Base-by-base conservation (phyloP, 1,140 invertebrate species). In the Philotrypesis tridentata region DNA sequence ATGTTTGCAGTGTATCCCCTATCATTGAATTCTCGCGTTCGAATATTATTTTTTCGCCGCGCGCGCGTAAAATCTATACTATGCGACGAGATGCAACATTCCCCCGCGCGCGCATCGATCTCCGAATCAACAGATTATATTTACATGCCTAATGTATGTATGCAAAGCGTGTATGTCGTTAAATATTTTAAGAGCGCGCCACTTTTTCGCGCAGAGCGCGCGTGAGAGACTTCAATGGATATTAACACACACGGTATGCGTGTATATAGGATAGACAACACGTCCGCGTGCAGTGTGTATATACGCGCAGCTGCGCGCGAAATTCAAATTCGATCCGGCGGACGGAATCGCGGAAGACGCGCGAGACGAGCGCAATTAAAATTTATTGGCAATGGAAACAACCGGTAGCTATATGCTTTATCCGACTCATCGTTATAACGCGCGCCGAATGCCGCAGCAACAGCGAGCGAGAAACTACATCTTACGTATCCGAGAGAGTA, bases 371-470 rank as follows among this genome's bases (percentile, higher is more conserved):
- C n/a, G 65, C n/a, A 72, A 79, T 80, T 80, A 72, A 80, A 80
- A 72, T 80, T 80, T 72, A 73, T 80, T n/a, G 65, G 48, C 17
- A 65, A 80, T 73, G 25, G 33, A 43, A 80, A 31, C 70, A 29
- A 33, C 17, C 4, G 33, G 61, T 25, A 29, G 37, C 55, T 65
- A 23, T 23, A 12, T 65, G 55, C 60, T 63, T 25, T 63, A 63
- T 63, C 61, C 23, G 27, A 29, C 68, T 72, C n/a, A 79, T 71
- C 67, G 77, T 55, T 17, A n/a, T n/a, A n/a, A n/a, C n/a, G n/a
- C n/a, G n/a, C n/a, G n/a, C n/a, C n/a, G 25, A 48, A 48, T 68
- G 9, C n/a, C 27, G n/a, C 31, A 7, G 12, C 23, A 61, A 77
- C 40, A 40, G 29, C 63, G 37, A 40, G 5, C 14, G 17, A 55